phyloP scores from a whole-genome alignment of 2,888 invertebrate species.

The Sphinx pinastri region DNA sequence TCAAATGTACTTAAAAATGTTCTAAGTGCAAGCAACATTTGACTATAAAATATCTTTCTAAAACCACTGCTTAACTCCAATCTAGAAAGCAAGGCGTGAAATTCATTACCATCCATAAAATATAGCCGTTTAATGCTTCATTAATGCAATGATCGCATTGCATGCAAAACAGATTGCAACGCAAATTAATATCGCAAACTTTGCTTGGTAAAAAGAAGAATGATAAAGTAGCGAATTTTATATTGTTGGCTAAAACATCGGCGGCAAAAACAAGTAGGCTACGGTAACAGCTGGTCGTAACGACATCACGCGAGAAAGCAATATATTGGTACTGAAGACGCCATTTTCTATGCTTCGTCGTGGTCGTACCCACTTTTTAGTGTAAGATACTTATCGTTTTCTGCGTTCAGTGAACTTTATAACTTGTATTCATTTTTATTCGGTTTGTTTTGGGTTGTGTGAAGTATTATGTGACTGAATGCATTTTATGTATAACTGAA shows the following conservation, averaged over 20 bases:
- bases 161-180: conserved; percentile 45
- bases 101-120: conserved; percentile 4
- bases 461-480: neutral
- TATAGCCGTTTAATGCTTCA: conserved; percentile 13
- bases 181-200: conserved; percentile 45
- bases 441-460: neutral
- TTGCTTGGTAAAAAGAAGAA: conserved; percentile 51
- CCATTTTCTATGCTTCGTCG: conserved; percentile 59
- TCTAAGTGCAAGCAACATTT: too few relatives aligned
- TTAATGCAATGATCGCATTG: conserved; percentile 46
- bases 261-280: conserved; percentile 70
- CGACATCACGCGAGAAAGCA: conserved; percentile 80
- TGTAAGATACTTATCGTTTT: conserved; percentile 22
- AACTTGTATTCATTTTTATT: conserved; percentile 17
- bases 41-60: neutral
- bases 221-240: conserved; percentile 66
- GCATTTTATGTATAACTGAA: neutral
- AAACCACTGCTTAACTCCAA: neutral
- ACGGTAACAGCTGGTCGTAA: conserved; percentile 72
- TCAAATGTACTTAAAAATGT: too few relatives aligned
- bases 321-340: conserved; percentile 79
- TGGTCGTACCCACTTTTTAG: conserved; percentile 24
- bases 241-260: conserved; percentile 66
- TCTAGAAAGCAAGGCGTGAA: neutral
- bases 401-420: conserved; percentile 16